Evolutionary conservation across 2,113 vertebrate genomes (phyloP).

Genomic region (Centropus bengalensis): DNA sequence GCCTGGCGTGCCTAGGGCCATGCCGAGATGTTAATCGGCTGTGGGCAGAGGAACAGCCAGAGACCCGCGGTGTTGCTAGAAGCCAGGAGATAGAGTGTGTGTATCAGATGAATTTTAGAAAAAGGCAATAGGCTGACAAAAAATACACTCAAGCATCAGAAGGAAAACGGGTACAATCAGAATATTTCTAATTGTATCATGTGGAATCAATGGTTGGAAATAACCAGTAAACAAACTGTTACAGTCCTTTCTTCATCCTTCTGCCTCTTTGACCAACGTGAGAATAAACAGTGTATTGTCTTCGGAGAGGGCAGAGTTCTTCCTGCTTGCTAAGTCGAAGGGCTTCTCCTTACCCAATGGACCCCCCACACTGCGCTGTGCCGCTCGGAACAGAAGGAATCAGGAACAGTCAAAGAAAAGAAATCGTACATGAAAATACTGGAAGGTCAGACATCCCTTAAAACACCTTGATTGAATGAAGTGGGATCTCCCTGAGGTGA

Average conservation of each 20-base stretch:
- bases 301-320: not conserved
- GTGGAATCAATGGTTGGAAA: not conserved
- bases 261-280: not conserved
- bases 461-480: constrained; percentile 24
- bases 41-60: not conserved
- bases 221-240: not conserved
- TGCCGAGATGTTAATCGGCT: not conserved
- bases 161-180: not conserved
- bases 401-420: not conserved
- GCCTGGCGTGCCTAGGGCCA: not conserved
- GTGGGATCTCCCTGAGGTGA: constrained; percentile 14
- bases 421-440: not conserved
- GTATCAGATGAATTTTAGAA: not conserved
- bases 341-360: not conserved
- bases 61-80: not conserved
- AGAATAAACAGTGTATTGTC: not conserved
- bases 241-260: not conserved
- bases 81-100: not conserved
- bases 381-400: not conserved
- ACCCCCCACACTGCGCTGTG: not conserved
- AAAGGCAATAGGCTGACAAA: not conserved
- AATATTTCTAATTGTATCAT: not conserved
- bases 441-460: not conserved
- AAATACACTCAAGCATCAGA: not conserved
- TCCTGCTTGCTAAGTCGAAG: not conserved